Evolutionary conservation across 2,888 invertebrate genomes (phyloP), one percentile per base, ranked within the genome.

Genomic region (Lithodes maja): DNA sequence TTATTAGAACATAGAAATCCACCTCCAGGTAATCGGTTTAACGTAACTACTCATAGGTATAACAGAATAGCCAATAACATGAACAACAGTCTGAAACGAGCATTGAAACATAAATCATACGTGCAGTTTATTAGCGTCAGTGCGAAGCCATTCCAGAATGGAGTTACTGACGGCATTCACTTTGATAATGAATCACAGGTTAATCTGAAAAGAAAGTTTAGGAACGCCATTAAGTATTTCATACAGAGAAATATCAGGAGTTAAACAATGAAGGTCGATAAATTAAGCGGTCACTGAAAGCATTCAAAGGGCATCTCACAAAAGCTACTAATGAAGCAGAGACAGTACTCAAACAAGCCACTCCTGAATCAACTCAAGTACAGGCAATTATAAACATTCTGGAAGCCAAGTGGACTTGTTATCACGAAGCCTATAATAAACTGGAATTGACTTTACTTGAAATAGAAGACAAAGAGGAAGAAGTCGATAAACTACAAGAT

Each of bases 1-100:
- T 1, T 74, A 74, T 5, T 74, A 33, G 74, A 74, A 33, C 74
- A 74, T 33, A 74, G n/a, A n/a, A 74, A 74, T n/a, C 74, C 74
- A 17, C 74, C 74, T 12, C 74, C 74, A 74, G n/a, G n/a, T 15
- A 74, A 74, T 33, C 74, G 74, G 33, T 74, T 74, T 74, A 74
- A 74, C n/a, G 74, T 74, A 15, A 17, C n/a, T 74, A n/a, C 74
- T 74, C 3, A 5, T 12, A 15, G n/a, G n/a, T 74, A 74, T n/a
- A 74, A n/a, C n/a, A 74, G 74, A 74, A 1, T 74, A 74, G 15
- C 74, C n/a, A 74, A 74, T 33, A 33, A 74, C n/a, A 74, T 74
- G 1, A 33, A 74, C n/a, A 74, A 74, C 74, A 15, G 74, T 5
- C 33, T 74, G 74, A 74, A 74, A n/a, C 15, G n/a, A n/a, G n/a